A percentile compares a stretch with the other conserved stretches of the same genome.
These are phyloP conservation scores for Scotopteryx bipunctaria DNA, from an alignment of 2,888 invertebrate species.

Conservation along the genomic window DNA sequence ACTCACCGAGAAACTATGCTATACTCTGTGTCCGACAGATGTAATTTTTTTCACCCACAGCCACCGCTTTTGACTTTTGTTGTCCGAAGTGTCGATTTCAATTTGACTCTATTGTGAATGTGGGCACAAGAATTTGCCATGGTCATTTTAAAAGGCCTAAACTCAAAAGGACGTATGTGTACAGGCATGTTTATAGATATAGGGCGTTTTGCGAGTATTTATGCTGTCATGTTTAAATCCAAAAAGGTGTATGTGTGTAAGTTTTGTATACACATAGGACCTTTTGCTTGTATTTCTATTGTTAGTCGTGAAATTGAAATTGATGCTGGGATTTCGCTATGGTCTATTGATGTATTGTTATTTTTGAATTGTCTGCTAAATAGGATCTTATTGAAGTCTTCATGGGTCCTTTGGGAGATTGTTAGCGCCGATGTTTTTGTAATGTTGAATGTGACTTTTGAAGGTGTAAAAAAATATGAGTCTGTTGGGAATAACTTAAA, in stretches of 20 bases:
- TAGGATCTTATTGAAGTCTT: conserved; percentile 20
- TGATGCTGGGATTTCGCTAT: conserved; percentile 19
- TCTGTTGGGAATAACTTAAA: neutral
- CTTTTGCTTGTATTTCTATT: conserved; percentile 5
- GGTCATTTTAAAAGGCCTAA: conserved; percentile 19
- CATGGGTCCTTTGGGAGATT: conserved; percentile 17
- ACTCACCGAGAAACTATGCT: too few species aligned
- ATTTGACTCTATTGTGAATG: conserved; percentile 31
- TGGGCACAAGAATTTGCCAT: conserved; percentile 33
- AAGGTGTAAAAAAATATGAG: neutral
- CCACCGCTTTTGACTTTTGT: conserved; percentile 27
- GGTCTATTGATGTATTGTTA: conserved; percentile 19
- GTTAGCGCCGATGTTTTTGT: conserved; percentile 22
- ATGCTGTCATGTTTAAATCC: neutral
- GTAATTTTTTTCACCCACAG: conserved; percentile 23
- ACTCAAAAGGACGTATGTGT: conserved; percentile 5
- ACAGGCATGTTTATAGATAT: neutral
- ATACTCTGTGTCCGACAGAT: conserved; percentile 26
- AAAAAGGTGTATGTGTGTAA: too few species aligned
- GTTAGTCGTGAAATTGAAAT: conserved; percentile 28
- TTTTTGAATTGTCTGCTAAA: conserved; percentile 22
- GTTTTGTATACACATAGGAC: neutral
- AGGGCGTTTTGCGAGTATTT: neutral
- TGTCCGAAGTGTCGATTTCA: conserved; percentile 34
- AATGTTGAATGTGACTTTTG: neutral